Conservation (phyloP, 2,113 vertebrate genomes). For the Oceanodroma tethys region DNA sequence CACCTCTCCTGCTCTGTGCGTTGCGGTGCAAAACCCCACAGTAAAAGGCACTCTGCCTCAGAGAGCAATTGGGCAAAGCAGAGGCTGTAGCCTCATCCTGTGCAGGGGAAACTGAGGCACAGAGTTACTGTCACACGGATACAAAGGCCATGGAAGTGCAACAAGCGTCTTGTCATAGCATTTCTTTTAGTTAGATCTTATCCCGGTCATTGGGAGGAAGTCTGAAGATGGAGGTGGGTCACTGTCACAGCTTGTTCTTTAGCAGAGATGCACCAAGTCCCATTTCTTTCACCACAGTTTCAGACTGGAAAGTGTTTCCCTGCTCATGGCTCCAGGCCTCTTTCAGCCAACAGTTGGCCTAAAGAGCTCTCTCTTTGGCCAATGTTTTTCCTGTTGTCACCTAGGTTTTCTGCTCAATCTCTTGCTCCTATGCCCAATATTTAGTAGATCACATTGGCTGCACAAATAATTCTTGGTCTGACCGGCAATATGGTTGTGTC, state of each 20-base stretch:
- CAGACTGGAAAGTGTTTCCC: not conserved
- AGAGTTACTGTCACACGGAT: not conserved
- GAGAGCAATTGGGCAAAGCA: not conserved
- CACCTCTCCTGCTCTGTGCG: not conserved
- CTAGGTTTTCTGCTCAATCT: not conserved
- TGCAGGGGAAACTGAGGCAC: not conserved
- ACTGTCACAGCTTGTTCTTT: not conserved
- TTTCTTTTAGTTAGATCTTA: not conserved
- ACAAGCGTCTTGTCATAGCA: not conserved
- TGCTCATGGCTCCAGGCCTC: not conserved
- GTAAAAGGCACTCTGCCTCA: not conserved
- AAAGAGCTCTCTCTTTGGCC: not conserved
- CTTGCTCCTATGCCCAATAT: not conserved
- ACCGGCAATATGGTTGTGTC: not conserved
- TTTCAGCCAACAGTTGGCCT: not conserved
- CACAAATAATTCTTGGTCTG: not conserved
- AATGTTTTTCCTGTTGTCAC: not conserved
- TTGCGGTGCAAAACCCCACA: accelerated
- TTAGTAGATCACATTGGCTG: not conserved
- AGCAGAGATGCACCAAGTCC: not conserved
- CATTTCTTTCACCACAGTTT: not conserved
- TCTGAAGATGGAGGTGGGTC: not conserved
- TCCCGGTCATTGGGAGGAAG: not conserved
- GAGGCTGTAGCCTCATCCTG: not conserved
- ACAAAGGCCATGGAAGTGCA: not conserved